Evolutionary conservation across 1,140 invertebrate species (phyloP), one percentile per base, ranked within the genome.

Genomic region (Listronotus oregonensis): DNA sequence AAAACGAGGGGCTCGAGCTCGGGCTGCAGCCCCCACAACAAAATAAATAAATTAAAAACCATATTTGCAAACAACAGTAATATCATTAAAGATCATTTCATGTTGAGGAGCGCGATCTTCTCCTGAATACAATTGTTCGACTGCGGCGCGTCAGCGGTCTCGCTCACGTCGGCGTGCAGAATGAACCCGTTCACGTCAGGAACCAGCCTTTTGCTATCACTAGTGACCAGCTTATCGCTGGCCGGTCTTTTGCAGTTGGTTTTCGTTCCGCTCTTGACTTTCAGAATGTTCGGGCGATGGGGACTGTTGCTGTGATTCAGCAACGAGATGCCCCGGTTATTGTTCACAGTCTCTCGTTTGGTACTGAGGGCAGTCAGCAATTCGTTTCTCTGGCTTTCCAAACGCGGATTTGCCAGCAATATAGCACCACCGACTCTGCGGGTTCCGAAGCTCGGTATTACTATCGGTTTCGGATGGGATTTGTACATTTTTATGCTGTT

Each of bases 71-170:
- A 54, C 50, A 34, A 66, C 21, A 66, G 47, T 49, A 54, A 66
- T 60, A 46, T 58, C 56, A 50, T 51, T 34, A 27, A 60, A 55
- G 50, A 68, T 71, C 47, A 69, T 61, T 69, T 71, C 64, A 71
- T 72, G 56, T 59, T 68, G 49, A 64, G 60, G 37, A 69, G 52
- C 31, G 55, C 66, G n/a, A 63, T 65, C 60, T 69, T 71, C 64
- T 63, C 61, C 60, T 66, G 71, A 62, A 71, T 65, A 67, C 50
- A 31, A 27, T 60, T 83, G 21, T 77, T 79, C 32, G 50, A 51
- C 14, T 65, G 61, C 46, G 70, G 70, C 37, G 70, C 59, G 17
- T 71, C 67, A 54, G 64, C 65, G 18, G 64, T 50, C 63, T 73
- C 69, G 56, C 66, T 73, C 14, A 71, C 66, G 43, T 73, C 72